Conservation (phyloP, 2,888 invertebrate species). For the Spodoptera exigua region DNA sequence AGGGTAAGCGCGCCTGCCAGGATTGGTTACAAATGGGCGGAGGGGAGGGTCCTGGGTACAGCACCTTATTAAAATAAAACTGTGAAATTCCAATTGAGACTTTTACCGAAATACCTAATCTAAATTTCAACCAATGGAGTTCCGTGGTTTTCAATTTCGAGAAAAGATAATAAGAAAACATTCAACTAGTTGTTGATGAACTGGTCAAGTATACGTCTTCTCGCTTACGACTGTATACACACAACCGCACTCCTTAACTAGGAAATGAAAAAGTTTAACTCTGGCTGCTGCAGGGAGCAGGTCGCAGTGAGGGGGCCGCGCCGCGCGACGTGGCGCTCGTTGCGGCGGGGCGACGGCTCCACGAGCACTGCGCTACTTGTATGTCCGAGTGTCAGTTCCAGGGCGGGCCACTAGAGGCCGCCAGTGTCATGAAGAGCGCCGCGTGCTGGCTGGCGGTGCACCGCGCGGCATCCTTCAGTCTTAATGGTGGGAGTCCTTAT, state of each 20-base stretch:
- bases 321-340: too few relatives aligned
- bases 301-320: too few relatives aligned
- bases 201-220: constrained; percentile 8
- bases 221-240: constrained; percentile 16
- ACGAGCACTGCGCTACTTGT: constrained; percentile 2
- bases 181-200: constrained; percentile 13
- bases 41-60: constrained; percentile 26
- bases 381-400: constrained; percentile 5
- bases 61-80: constrained; percentile 3
- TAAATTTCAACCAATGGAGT: constrained; percentile 12
- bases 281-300: constrained; percentile 8
- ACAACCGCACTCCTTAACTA: constrained; percentile 34
- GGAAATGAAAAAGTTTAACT: constrained; percentile 56
- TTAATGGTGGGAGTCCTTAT: constrained; percentile 44
- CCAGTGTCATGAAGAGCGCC: constrained; percentile 4
- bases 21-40: too few relatives aligned
- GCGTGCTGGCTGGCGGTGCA: not conserved
- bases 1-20: too few relatives aligned
- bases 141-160: constrained; percentile 5
- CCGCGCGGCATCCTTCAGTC: constrained; percentile 37
- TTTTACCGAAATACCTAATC: constrained; percentile 1
- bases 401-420: not conserved
- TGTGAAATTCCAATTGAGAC: not conserved
- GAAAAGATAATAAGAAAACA: constrained; percentile 9
- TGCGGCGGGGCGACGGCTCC: too few relatives aligned